A percentile compares a stretch with the other conserved stretches of the same genome.
Conservation (phyloP, 2,888 invertebrate genomes). For the Syrphus vitripennis region DNA sequence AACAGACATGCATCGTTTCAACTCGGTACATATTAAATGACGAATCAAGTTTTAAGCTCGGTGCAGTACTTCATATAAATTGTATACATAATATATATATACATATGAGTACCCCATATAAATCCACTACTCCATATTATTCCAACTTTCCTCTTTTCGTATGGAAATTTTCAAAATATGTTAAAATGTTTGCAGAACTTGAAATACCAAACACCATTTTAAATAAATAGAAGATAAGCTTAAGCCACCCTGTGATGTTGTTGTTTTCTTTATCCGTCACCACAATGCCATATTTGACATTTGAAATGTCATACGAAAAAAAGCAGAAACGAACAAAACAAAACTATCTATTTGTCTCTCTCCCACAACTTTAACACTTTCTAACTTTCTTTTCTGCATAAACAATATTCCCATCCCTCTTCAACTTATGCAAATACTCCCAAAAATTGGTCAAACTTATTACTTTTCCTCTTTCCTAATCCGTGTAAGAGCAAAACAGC, state of each 20-base stretch:
- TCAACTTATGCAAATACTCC: slow-evolving; percentile 16
- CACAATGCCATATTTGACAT: slow-evolving; percentile 24
- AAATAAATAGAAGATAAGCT: no score
- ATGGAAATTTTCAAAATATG: no score
- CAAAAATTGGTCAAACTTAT: slow-evolving; percentile 12
- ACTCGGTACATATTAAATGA: no score
- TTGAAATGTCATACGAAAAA: slow-evolving; percentile 19
- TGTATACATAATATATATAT: no score
- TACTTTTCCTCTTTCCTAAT: neutral
- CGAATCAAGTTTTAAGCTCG: no score
- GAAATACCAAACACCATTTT: no score
- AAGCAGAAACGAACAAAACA: slow-evolving; percentile 37
- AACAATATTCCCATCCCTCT: slow-evolving; percentile 17
- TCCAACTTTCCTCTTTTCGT: no score
- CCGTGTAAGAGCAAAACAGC: slow-evolving; percentile 40
- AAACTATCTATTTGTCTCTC: slow-evolving; percentile 34
- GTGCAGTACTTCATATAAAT: no score
- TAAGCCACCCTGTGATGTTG: neutral
- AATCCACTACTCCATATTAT: no score
- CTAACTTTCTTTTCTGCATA: slow-evolving; percentile 68
- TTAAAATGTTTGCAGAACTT: no score
- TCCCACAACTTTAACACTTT: slow-evolving; percentile 41
- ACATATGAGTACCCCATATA: no score
- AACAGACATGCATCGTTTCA: no score
- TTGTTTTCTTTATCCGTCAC: neutral